These are phyloP conservation scores for Nasonovia ribisnigri DNA, from an alignment of 2,888 invertebrate genomes.

Conservation along the genomic window DNA sequence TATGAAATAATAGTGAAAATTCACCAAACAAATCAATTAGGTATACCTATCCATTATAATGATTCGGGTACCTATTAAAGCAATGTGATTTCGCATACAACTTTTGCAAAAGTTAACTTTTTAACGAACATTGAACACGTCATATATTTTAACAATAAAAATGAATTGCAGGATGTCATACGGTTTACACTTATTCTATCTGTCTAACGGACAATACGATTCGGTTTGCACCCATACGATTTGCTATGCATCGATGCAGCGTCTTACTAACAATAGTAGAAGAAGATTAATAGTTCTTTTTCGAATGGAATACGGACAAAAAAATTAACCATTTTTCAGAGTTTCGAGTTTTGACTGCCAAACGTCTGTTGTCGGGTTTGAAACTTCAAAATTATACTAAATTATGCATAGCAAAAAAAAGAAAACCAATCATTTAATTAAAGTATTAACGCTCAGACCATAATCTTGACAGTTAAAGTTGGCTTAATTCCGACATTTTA, in stretches of 20 bases:
- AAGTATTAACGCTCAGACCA: background rate
- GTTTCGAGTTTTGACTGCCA: background rate
- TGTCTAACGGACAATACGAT: too few species aligned
- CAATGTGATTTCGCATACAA: background rate
- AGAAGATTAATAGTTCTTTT: background rate
- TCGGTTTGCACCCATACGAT: too few species aligned
- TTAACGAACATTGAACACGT: too few species aligned
- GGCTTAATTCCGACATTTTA: background rate
- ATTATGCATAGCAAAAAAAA: background rate
- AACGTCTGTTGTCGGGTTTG: background rate
- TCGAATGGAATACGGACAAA: conserved; percentile 16
- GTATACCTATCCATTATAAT: background rate
- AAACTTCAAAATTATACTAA: background rate
- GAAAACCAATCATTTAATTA: background rate
- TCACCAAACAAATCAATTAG: background rate
- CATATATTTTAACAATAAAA: too few species aligned
- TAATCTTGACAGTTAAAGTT: background rate
- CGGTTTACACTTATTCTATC: too few species aligned
- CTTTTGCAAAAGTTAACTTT: too few species aligned
- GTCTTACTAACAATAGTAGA: too few species aligned
- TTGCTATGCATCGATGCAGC: too few species aligned
- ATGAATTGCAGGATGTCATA: too few species aligned
- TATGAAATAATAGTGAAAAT: background rate
- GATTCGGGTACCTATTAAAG: background rate
- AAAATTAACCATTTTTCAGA: background rate